Percentiles rank a stretch among this genome's conserved stretches.
Conservation (phyloP, 2,888 invertebrate species). For the Melanchra persicariae region DNA sequence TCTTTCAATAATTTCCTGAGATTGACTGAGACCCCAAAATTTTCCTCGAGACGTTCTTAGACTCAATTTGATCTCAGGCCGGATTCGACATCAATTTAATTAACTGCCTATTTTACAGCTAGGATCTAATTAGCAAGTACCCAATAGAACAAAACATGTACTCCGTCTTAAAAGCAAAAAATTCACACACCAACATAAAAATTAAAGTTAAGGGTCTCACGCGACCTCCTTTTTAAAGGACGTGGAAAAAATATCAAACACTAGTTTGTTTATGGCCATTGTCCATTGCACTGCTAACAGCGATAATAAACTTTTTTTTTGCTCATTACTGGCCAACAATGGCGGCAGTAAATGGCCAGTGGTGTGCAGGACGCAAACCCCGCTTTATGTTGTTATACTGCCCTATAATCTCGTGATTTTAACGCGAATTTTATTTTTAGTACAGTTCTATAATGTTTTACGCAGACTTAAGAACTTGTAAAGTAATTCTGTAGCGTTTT, state of each 20-base stretch:
- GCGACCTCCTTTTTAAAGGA: conserved; percentile 59
- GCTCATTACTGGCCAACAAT: conserved; percentile 78
- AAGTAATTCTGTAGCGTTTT: conserved; percentile 42
- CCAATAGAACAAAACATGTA: not conserved
- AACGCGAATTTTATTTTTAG: conserved; percentile 60
- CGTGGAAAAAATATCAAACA: conserved; percentile 64
- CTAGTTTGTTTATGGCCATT: conserved; percentile 74
- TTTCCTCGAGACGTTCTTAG: too few relatives aligned
- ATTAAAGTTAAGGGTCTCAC: conserved; percentile 53
- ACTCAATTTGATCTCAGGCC: too few relatives aligned
- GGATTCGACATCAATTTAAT: not conserved
- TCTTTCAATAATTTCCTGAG: not conserved
- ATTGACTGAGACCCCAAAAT: too few relatives aligned
- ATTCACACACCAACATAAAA: conserved; percentile 18
- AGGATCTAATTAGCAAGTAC: not conserved
- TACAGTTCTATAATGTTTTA: conserved; percentile 45
- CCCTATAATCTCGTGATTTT: conserved; percentile 58
- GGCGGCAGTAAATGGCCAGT: conserved; percentile 71
- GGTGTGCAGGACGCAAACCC: conserved; percentile 57
- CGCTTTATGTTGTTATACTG: conserved; percentile 59
- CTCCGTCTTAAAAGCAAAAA: conserved; percentile 11
- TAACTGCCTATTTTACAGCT: not conserved
- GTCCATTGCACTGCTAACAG: conserved; percentile 67
- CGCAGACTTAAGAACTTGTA: conserved; percentile 37
- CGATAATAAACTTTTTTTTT: conserved; percentile 71